Conservation (phyloP, 2,113 vertebrate genomes). For the Myodes glareolus region DNA sequence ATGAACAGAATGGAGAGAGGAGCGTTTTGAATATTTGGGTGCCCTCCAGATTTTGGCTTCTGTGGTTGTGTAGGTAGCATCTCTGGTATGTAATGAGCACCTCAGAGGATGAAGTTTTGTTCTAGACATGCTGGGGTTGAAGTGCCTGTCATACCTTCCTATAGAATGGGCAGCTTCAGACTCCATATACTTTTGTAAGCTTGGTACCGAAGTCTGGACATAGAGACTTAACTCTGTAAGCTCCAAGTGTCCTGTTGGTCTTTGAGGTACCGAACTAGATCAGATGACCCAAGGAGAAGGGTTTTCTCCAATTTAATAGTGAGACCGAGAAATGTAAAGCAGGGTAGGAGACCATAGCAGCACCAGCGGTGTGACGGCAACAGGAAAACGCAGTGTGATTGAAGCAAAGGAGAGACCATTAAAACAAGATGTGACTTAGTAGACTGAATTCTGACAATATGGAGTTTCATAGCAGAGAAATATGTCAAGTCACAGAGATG, state of each 20-base stretch:
- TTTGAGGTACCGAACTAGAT: background rate
- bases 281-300: background rate
- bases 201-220: background rate
- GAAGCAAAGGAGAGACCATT: background rate
- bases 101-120: background rate
- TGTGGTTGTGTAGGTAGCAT: background rate
- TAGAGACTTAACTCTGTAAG: too few species aligned
- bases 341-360: background rate
- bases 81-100: background rate
- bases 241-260: background rate
- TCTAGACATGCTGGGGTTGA: background rate
- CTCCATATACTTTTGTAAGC: background rate
- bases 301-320: background rate
- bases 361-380: background rate
- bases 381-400: fast-evolving
- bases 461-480: too few species aligned
- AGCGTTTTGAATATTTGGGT: fast-evolving
- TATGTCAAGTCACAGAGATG: background rate
- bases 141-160: background rate
- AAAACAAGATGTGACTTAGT: background rate
- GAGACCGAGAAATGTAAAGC: background rate
- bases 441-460: background rate
- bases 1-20: background rate
- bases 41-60: background rate
- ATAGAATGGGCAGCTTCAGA: background rate